phyloP scores from a whole-genome alignment of 2,888 invertebrate genomes.

The Pomacea canaliculata region DNA sequence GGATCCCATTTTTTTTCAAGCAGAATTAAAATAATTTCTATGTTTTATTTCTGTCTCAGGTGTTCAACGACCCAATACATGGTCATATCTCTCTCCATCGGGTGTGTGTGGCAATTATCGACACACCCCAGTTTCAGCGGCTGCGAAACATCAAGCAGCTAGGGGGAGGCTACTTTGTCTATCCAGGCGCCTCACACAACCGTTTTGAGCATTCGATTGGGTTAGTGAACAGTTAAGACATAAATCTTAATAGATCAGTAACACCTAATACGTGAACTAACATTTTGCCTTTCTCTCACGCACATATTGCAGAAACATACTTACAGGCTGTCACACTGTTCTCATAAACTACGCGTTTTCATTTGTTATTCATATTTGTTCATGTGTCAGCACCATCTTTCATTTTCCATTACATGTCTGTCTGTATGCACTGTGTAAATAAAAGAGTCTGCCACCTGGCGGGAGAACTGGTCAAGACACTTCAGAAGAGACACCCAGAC shows the following conservation, averaged over 20 bases:
- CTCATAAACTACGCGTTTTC: too few species aligned
- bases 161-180: slow-evolving; percentile 72
- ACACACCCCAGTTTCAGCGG: slow-evolving; percentile 77
- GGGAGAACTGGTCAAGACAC: slow-evolving; percentile 44
- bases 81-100: slow-evolving; percentile 71
- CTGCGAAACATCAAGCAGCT: slow-evolving; percentile 75
- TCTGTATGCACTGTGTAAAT: too few species aligned
- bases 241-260: not conserved
- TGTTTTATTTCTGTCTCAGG: slow-evolving; percentile 34
- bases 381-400: too few species aligned
- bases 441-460: slow-evolving; percentile 72
- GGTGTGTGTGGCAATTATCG: slow-evolving; percentile 73
- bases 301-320: too few species aligned
- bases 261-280: too few species aligned
- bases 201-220: slow-evolving; percentile 77
- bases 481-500: slow-evolving; percentile 66
- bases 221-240: slow-evolving; percentile 21
- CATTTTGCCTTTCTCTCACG: slow-evolving; percentile 65
- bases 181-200: slow-evolving; percentile 73
- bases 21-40: too few species aligned
- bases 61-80: slow-evolving; percentile 73
- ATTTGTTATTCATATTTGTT: too few species aligned
- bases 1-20: too few species aligned
- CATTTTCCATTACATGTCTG: too few species aligned
- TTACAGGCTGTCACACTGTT: slow-evolving; percentile 69